Percentiles rank a stretch among this genome's conserved stretches.
Conservation (phyloP, 2,113 vertebrate genomes). For the Myrmecobius fasciatus region DNA sequence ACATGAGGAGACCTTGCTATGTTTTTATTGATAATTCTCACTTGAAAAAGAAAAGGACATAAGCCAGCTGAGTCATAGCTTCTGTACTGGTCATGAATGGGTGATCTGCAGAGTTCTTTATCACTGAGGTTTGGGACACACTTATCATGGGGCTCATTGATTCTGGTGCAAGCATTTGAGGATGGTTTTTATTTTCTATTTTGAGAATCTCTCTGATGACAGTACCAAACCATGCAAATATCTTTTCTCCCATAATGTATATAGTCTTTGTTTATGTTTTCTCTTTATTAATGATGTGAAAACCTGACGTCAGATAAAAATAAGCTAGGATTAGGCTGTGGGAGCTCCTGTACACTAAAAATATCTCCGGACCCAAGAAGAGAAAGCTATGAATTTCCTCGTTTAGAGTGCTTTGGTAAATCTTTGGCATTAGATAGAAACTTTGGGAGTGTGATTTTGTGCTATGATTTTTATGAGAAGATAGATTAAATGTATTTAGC, state of each 20-base stretch:
- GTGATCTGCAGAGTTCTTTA: slow-evolving; percentile 82
- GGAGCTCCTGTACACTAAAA: slow-evolving; percentile 70
- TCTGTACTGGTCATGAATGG: slow-evolving; percentile 79
- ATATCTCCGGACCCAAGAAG: slow-evolving; percentile 56
- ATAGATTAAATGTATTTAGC: neutral
- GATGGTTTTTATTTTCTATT: slow-evolving; percentile 70
- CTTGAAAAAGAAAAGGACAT: slow-evolving; percentile 76
- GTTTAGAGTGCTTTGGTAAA: slow-evolving; percentile 60
- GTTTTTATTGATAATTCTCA: slow-evolving; percentile 80
- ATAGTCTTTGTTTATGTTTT: slow-evolving; percentile 80
- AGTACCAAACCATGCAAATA: slow-evolving; percentile 75
- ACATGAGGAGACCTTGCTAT: slow-evolving; percentile 69
- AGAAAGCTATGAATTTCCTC: slow-evolving; percentile 51
- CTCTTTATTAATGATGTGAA: slow-evolving; percentile 82
- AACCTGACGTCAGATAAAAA: slow-evolving; percentile 79
- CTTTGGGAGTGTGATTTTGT: slow-evolving; percentile 44
- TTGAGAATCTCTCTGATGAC: slow-evolving; percentile 67
- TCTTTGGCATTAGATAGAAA: slow-evolving; percentile 35
- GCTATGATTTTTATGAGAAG: slow-evolving; percentile 39
- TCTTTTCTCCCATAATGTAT: slow-evolving; percentile 66
- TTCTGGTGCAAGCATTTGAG: slow-evolving; percentile 49
- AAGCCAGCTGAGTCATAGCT: slow-evolving; percentile 74
- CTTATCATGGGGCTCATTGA: slow-evolving; percentile 75
- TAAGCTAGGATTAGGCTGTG: slow-evolving; percentile 70
- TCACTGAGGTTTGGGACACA: slow-evolving; percentile 77